Evolutionary conservation across 2,113 vertebrate genomes (phyloP).

Genomic region (Mesitornis unicolor): DNA sequence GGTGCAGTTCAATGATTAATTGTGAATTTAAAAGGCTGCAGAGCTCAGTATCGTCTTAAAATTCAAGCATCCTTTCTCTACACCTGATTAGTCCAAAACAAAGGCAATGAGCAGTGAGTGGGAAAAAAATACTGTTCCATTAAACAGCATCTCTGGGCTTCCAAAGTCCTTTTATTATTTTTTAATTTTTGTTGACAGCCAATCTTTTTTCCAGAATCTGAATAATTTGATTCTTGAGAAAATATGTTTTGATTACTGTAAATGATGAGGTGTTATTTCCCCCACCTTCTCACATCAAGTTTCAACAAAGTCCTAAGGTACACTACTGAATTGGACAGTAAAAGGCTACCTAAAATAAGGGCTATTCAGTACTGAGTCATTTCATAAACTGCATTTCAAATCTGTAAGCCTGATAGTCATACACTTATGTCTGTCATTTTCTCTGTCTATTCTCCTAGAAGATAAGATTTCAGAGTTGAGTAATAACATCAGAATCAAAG

Average conservation of each 20-base stretch:
- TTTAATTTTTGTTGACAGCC: background rate
- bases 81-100: constrained; percentile 8
- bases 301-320: background rate
- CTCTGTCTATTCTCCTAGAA: background rate
- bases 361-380: background rate
- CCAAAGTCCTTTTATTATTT: too few relatives aligned
- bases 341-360: background rate
- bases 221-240: background rate
- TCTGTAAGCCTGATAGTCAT: background rate
- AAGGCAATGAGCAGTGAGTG: background rate
- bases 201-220: background rate
- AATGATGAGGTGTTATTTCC: background rate
- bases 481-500: background rate
- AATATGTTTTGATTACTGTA: background rate
- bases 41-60: constrained; percentile 3
- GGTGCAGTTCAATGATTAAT: constrained; percentile 32
- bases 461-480: background rate
- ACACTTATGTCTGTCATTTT: background rate
- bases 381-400: background rate
- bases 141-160: background rate
- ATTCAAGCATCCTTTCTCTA: constrained; percentile 10
- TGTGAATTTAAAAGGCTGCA: constrained; percentile 19
- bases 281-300: background rate
- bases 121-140: constrained; percentile 12
- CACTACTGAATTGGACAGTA: background rate